Evolutionary conservation across 2,797 vertebrate genomes (phyloP), one percentile per base, ranked within the genome.

Genomic region (Cyprinodon diabolis): DNA sequence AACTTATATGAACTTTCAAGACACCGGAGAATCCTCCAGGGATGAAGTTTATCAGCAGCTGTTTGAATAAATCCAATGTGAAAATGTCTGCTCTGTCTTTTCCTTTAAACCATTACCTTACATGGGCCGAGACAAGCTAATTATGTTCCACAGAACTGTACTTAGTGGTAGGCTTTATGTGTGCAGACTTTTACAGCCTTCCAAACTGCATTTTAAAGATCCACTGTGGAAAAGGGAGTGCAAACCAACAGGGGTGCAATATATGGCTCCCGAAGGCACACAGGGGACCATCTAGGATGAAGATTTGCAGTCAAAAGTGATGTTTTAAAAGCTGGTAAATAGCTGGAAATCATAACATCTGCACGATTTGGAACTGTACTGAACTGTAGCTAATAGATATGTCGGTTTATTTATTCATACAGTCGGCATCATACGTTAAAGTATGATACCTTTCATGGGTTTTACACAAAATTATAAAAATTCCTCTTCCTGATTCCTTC

Each of bases 21-120:
- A 95, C 91, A 93, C 94, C 90, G 95, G 94, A 95, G 92, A 78
- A 81, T 94, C 87, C 76, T 95, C 94, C 94, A 89, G 90, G 80
- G 94, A 81, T 80, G 55, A 76, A 79, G 47, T 81, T 55, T 83
- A 83, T 88, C 83, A 86, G 84, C 89, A 89, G 86, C 89, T 85
- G 81, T 92, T 86, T 88, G 79, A 93, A 93, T 93, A 94, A 94
- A 94, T 23, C 67, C 69, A 86, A 89, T 88, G 89, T 91, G 87
- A 93, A 92, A 90, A 70, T 62, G 70, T 74, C 74, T 75, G 81
- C 79, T 54, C 71, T 55, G 76, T 79, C n/a, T 2, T 72, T 66
- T 72, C 66, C 75, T 78, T 85, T 76, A 68, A 82, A 76, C 85
- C 69, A 56, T 49, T 55, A 68, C 76, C 72, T 68, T 73, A 56